phyloP scores from a whole-genome alignment of 2,113 vertebrate species.

The Reinhardtius hippoglossoides region DNA sequence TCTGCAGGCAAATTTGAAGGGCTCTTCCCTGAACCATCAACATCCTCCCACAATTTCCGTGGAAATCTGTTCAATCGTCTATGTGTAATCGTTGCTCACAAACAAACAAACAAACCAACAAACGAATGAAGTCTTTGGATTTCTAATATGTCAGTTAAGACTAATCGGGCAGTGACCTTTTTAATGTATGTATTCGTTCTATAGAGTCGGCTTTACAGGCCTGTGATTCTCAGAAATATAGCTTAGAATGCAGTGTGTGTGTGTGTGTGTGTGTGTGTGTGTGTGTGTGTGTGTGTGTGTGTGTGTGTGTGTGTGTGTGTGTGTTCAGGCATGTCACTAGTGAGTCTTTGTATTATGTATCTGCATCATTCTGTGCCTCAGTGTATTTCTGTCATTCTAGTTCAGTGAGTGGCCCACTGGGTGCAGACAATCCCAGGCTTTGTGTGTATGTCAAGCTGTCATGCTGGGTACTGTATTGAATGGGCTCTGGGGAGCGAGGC shows the following conservation, averaged over 20 bases:
- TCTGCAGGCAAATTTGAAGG: no score
- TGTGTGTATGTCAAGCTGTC: conserved; percentile 73
- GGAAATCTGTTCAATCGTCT: no score
- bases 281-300: background rate
- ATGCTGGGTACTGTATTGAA: conserved; percentile 81
- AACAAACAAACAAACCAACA: no score
- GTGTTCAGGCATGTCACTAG: conserved; percentile 1
- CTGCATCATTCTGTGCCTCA: conserved; percentile 45
- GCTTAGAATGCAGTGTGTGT: background rate
- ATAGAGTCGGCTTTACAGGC: background rate
- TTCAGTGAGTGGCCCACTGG: conserved; percentile 65
- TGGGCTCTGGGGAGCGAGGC: conserved; percentile 72
- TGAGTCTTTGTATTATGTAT: conserved; percentile 51
- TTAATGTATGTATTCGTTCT: background rate
- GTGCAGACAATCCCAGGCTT: conserved; percentile 74
- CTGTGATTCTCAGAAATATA: conserved; percentile 21
- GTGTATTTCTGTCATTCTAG: conserved; percentile 67
- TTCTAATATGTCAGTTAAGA: background rate
- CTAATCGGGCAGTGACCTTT: conserved; percentile 13
- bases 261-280: no score
- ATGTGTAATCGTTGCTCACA: no score
- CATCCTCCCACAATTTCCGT: no score
- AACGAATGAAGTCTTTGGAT: background rate
- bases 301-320: background rate
- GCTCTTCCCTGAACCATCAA: no score